These are phyloP conservation scores for Ichneumon xanthorius DNA, from an alignment of 2,888 invertebrate species.

Conservation along the genomic window DNA sequence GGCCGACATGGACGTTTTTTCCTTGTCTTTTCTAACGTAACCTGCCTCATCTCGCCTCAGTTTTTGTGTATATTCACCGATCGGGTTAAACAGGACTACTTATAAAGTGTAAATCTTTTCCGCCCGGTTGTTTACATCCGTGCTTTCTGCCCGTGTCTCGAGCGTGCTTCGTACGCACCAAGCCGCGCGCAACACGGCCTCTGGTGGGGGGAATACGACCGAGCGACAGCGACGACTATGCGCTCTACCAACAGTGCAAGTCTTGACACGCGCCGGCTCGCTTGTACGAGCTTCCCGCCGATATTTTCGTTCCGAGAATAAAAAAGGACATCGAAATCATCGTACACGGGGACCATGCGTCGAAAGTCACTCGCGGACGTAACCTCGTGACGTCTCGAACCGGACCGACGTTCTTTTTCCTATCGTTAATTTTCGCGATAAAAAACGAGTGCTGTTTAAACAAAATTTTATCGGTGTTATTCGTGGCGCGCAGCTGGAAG, in stretches of 20 bases:
- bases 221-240: conserved; percentile 16
- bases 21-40: not conserved
- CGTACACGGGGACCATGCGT: not conserved
- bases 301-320: not conserved
- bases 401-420: not conserved
- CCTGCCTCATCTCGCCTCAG: not conserved
- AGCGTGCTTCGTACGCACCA: conserved; percentile 4
- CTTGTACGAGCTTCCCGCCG: not conserved
- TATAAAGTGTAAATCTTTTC: not conserved
- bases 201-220: conserved; percentile 16
- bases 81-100: too few relatives aligned
- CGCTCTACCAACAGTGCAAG: conserved; percentile 29
- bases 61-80: too few relatives aligned
- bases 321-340: not conserved
- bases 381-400: not conserved
- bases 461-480: not conserved
- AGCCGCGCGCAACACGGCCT: conserved; percentile 3
- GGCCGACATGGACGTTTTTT: not conserved
- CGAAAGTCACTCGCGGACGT: not conserved
- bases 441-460: not conserved
- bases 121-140: not conserved
- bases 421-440: not conserved
- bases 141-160: not conserved
- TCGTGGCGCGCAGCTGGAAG: not conserved
- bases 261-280: conserved; percentile 20